Conservation (phyloP, 2,113 vertebrate genomes). For the Salvelinus namaycush region DNA sequence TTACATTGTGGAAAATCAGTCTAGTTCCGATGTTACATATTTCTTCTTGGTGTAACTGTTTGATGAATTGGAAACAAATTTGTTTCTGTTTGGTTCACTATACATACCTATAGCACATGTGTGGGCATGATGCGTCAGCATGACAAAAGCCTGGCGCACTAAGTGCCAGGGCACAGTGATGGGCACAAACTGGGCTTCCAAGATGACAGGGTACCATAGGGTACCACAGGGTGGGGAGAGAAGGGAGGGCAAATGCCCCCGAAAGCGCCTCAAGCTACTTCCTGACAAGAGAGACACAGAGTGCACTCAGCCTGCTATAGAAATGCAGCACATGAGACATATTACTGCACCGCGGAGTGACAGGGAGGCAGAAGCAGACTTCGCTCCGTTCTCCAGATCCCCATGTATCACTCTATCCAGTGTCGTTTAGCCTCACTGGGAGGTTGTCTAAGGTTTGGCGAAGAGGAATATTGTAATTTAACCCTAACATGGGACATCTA, state of each 20-base stretch:
- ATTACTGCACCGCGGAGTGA: not conserved
- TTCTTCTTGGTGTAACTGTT: too few species aligned
- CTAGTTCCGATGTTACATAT: too few species aligned
- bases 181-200: conserved; percentile 22
- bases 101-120: not conserved
- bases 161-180: conserved; percentile 25
- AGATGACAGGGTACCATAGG: conserved; percentile 25
- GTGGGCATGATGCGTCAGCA: conserved; percentile 25
- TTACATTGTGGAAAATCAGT: too few species aligned
- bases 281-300: conserved; percentile 31
- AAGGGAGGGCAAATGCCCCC: not conserved
- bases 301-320: conserved; percentile 17
- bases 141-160: conserved; percentile 19
- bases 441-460: not conserved
- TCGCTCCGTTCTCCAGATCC: not conserved
- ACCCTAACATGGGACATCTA: conserved; percentile 33
- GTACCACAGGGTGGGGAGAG: not conserved
- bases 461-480: not conserved
- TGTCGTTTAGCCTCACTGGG: conserved; percentile 47
- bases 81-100: too few species aligned
- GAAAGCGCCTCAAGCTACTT: conserved; percentile 30
- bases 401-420: not conserved
- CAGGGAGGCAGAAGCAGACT: conserved; percentile 2
- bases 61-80: too few species aligned
- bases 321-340: conserved; percentile 24